phyloP scores from a whole-genome alignment of 2,113 vertebrate species.

The Vanacampus margaritifer region DNA sequence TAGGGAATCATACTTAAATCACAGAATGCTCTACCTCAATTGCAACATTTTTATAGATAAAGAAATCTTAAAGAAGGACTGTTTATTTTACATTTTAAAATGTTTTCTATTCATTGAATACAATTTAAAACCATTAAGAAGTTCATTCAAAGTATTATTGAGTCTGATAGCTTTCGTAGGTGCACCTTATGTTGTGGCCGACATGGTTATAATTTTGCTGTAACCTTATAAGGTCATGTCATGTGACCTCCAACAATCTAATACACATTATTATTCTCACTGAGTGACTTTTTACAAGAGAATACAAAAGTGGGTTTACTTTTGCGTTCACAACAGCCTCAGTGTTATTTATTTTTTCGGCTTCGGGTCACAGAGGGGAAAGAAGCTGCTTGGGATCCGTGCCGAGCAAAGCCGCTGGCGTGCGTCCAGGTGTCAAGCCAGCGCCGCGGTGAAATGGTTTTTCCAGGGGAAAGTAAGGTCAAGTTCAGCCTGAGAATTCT shows the following conservation, averaged over 20 bases:
- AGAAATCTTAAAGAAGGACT: no score
- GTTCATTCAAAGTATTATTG: no score
- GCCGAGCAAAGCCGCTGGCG: conserved; percentile 43
- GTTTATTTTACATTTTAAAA: no score
- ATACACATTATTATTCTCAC: conserved; percentile 8
- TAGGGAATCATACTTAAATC: background rate
- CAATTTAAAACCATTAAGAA: no score
- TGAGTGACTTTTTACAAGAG: conserved; percentile 9
- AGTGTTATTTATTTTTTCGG: conserved; percentile 25
- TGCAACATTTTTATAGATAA: background rate
- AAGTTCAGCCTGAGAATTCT: conserved; percentile 29
- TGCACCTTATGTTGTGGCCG: background rate
- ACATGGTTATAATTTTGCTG: background rate
- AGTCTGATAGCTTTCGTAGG: no score
- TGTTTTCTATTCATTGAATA: no score
- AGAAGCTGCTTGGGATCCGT: conserved; percentile 44
- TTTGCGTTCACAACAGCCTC: conserved; percentile 30
- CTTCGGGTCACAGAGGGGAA: conserved; percentile 23
- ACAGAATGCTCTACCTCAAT: background rate
- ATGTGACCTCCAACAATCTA: conserved; percentile 9
- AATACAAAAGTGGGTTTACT: conserved; percentile 24
- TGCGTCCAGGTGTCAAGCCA: conserved; percentile 42
- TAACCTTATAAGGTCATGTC: background rate
- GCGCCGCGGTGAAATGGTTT: conserved; percentile 39
- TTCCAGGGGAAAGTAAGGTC: conserved; percentile 54